Evolutionary conservation across 2,113 vertebrate genomes (phyloP).

Genomic region (Willisornis vidua): DNA sequence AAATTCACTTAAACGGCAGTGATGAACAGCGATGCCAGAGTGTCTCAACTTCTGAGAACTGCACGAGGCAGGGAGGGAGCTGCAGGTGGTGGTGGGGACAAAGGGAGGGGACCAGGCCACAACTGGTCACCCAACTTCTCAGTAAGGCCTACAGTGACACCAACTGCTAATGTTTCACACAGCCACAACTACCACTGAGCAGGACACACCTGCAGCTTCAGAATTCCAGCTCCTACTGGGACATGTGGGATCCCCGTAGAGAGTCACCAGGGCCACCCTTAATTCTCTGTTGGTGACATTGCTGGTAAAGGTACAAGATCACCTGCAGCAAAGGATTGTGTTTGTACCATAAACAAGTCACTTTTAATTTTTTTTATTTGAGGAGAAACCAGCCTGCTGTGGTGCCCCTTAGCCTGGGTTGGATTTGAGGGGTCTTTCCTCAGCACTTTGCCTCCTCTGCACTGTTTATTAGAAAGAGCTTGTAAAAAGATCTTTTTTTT

Average conservation of each 20-base stretch:
- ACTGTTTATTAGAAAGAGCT: slow-evolving; percentile 4
- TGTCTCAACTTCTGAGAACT: background rate
- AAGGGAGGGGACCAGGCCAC: background rate
- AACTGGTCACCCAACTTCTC: background rate
- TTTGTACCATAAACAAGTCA: background rate
- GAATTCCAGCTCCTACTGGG: rapidly evolving
- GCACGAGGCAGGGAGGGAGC: background rate
- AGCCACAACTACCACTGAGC: background rate
- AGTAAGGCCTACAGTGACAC: background rate
- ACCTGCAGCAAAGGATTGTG: background rate
- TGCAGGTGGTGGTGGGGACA: background rate
- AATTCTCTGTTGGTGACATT: background rate
- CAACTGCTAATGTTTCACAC: background rate
- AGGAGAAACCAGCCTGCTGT: background rate
- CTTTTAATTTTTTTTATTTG: background rate
- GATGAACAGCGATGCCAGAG: slow-evolving; percentile 48
- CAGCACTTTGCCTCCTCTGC: background rate
- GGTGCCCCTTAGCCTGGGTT: background rate
- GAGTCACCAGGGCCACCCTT: background rate
- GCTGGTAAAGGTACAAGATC: background rate
- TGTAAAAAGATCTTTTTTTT: background rate
- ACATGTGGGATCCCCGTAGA: background rate
- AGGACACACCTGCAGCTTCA: rapidly evolving
- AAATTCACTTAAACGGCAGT: slow-evolving; percentile 70
- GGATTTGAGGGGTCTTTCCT: background rate